Evolutionary conservation across 2,888 invertebrate genomes (phyloP), one percentile per base, ranked within the genome.

Genomic region (Nemurella pictetii): DNA sequence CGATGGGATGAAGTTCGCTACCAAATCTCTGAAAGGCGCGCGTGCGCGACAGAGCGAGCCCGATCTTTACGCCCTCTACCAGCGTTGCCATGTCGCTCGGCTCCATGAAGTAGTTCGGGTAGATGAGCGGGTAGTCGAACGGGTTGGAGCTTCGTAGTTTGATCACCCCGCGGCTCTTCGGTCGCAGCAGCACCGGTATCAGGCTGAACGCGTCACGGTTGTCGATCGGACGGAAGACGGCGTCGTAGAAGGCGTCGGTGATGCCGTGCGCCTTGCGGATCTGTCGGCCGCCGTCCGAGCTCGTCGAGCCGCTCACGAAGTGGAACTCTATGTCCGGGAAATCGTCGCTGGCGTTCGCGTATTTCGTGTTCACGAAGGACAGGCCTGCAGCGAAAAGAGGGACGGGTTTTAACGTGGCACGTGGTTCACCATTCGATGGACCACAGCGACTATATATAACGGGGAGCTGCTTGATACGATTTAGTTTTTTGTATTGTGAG

Each of bases 291-390:
- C 95, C 96, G 89, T 97, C 97, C 0, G 97, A 96, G 89, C 95
- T 96, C 0, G 96, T 96, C 2, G 96, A 96, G 7, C 97, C 96
- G 0, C 96, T 96, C 73, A 96, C 94, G 88, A 97, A 97, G 89
- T 97, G 97, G 88, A 97, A 95, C 89, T 97, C 96, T 55, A 97
- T 95, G 88, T 98, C 97, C 0, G 97, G 97, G 89, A 94, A 96
- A 89, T 97, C 97, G 0, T 95, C 93, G 0, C 94, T 92, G 0
- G 92, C 93, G 88, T 97, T 97, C 0, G 93, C 95, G 88, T 95
- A 97, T 89, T 96, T 90, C 15, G 78, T 78, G 78, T 78, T 78
- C 3, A 78, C 78, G 30, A 0, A 90, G 91, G 78, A 27, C 3
- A 78, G 30, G n/a, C 78, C 55, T 55, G 32, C 32, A 32, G n/a